Conservation (phyloP, 2,113 vertebrate genomes). For the Aegypius monachus region DNA sequence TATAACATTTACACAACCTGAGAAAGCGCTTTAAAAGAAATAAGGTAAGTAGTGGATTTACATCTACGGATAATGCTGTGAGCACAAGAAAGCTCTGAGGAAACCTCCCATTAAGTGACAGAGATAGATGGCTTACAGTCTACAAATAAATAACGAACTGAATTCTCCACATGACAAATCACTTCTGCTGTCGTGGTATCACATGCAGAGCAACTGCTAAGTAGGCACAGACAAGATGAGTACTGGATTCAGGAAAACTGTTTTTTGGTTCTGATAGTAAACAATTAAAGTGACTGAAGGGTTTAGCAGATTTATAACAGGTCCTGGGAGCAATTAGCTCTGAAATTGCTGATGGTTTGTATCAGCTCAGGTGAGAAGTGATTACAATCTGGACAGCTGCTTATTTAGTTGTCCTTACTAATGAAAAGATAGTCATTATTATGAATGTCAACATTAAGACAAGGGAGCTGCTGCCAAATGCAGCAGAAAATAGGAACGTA, state of each 20-base stretch:
- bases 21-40: not conserved
- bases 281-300: not conserved
- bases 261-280: not conserved
- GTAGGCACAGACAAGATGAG: not conserved
- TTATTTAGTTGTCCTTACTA: not conserved
- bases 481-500: not conserved
- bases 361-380: not conserved
- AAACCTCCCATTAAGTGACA: not conserved
- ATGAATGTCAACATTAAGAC: not conserved
- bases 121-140: not conserved
- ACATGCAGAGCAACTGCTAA: not conserved
- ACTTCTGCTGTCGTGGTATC: not conserved
- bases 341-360: not conserved
- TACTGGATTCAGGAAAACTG: not conserved
- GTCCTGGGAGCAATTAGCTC: not conserved
- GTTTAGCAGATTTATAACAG: not conserved
- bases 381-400: not conserved
- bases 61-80: not conserved
- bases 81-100: not conserved
- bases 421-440: not conserved
- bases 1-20: not conserved
- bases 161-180: not conserved
- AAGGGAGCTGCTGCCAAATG: not conserved
- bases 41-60: not conserved
- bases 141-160: not conserved